Evolutionary conservation across 2,888 invertebrate genomes (phyloP).

Genomic region (Amphiduros pacificus): DNA sequence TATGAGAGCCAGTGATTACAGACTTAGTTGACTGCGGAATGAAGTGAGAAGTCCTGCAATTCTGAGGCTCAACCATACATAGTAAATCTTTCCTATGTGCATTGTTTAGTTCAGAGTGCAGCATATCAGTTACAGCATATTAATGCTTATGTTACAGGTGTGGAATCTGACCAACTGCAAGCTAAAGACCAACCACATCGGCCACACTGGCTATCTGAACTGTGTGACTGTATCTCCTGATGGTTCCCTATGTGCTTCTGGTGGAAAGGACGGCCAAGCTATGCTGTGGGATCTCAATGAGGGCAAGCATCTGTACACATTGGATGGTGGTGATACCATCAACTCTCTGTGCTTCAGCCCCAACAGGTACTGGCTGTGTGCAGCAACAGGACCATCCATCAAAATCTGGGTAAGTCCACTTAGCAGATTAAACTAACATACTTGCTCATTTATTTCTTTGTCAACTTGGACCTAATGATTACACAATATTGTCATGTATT

Average conservation of each 20-base stretch:
- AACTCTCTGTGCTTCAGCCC: conserved; percentile 98
- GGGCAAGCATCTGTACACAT: conserved; percentile 97
- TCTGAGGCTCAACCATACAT: conserved; percentile 22
- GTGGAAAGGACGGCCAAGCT: conserved; percentile 99
- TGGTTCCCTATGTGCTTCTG: conserved; percentile 98
- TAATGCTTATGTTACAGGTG: conserved; percentile 69
- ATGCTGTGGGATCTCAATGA: conserved; percentile 99
- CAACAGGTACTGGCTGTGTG: conserved; percentile 99
- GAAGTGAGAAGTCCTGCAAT: conserved; percentile 21
- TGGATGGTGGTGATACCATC: conserved; percentile 98
- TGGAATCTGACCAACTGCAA: conserved; percentile 99
- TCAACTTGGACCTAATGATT: conserved; percentile 6
- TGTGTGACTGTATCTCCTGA: conserved; percentile 99
- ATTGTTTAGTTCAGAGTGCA: too few species aligned
- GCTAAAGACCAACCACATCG: conserved; percentile 96
- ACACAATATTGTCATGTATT: conserved; percentile 13
- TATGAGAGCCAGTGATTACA: conserved; percentile 7
- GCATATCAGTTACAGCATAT: too few species aligned
- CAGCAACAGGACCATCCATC: conserved; percentile 96
- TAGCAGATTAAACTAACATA: background rate
- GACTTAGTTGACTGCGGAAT: conserved; percentile 1
- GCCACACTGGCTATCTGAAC: conserved; percentile 96
- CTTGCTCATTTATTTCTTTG: background rate
- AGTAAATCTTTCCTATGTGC: too few species aligned
- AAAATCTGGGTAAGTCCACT: conserved; percentile 84